Percentiles rank a stretch among this genome's conserved stretches.
These are phyloP conservation scores for Natrix natrix DNA, from an alignment of 2,797 vertebrate species.

Conservation along the genomic window DNA sequence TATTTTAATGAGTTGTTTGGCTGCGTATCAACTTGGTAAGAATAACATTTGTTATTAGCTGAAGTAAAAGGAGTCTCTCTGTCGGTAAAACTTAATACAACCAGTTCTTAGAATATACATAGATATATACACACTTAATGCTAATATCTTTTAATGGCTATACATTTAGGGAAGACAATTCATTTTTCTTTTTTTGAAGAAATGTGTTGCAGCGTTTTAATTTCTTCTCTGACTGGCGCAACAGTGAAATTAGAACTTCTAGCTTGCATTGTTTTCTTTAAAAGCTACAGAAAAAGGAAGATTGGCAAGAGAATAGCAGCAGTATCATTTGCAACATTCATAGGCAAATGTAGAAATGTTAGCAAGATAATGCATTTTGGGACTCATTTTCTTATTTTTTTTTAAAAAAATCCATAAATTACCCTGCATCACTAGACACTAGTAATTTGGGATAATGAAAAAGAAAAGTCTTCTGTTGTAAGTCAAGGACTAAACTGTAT, in stretches of 20 bases:
- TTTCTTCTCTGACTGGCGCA: not conserved
- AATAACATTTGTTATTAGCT: not conserved
- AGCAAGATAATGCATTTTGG: not conserved
- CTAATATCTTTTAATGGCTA: not conserved
- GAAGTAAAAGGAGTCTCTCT: not conserved
- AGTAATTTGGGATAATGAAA: not conserved
- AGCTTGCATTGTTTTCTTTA: not conserved
- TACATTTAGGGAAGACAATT: not conserved
- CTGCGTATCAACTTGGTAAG: not conserved
- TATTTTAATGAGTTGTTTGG: slow-evolving; percentile 18
- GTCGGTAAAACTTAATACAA: not conserved
- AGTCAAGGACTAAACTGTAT: not conserved
- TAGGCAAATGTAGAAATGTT: not conserved
- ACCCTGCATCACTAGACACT: no score
- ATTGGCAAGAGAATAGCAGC: not conserved
- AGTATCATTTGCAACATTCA: not conserved
- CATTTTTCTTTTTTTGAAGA: not conserved
- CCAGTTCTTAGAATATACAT: not conserved
- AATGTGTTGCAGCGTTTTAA: not conserved
- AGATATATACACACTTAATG: not conserved
- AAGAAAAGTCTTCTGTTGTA: not conserved
- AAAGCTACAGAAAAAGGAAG: not conserved
- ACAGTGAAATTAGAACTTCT: not conserved
- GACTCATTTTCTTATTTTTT: not conserved
- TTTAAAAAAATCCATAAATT: not conserved